Evolutionary conservation across 2,888 invertebrate genomes (phyloP), one percentile per base, ranked within the genome.

Genomic region (Papilio demoleus): DNA sequence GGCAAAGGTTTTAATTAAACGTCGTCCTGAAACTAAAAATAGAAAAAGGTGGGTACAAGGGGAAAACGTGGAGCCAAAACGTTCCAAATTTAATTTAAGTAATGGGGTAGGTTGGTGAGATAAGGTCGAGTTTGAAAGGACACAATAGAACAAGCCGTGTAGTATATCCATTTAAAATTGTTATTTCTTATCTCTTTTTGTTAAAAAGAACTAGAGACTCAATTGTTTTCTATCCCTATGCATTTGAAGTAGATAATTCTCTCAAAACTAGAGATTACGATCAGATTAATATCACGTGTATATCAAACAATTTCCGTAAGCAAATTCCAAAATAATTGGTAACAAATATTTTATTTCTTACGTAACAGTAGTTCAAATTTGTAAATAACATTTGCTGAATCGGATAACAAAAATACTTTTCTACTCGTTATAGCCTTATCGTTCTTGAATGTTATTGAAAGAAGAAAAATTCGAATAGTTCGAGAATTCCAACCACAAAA

Each of bases 11-110:
- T n/a, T 24, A 24, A 38, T 60, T 40, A 60, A 60, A 38, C 24
- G 24, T 60, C 9, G 38, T 9, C 12, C 40, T 11, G 60, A 40
- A 40, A 40, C 38, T 60, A 38, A 40, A 60, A 60, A 60, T 60
- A 60, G 72, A 75, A 19, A 40, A 68, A 73, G 67, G 56, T 66
- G 56, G 70, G 58, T 67, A 71, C 69, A 67, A 67, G 17, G 53
- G 53, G 11, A 40, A 68, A 70, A 58, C 47, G 65, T 27, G 17
- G 24, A 34, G 19, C 45, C 31, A 17, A 22, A 47, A 47, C 50
- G 67, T 70, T 12, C 69, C 60, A n/a, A n/a, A n/a, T 70, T 69
- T 53, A 65, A 71, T 68, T 70, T 64, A 70, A 65, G 65, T 67
- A 61, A 61, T 71, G 53, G 66, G 64, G 58, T 47, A 60, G 68